These are phyloP conservation scores for Tetramorium bicarinatum DNA, from an alignment of 2,888 invertebrate genomes.

Conservation along the genomic window DNA sequence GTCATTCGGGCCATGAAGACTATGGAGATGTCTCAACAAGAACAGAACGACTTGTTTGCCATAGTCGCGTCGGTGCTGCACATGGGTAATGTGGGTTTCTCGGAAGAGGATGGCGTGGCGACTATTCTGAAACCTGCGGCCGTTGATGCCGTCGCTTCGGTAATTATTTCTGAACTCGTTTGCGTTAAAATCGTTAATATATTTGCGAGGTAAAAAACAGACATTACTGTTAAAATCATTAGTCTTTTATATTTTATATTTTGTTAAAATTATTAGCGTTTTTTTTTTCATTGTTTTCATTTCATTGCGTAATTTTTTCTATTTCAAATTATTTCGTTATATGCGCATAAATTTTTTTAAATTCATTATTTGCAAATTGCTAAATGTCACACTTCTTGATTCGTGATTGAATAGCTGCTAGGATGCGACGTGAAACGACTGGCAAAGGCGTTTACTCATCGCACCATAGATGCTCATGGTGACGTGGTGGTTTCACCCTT, in stretches of 20 bases:
- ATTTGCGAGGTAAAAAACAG: background rate
- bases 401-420: constrained; percentile 88
- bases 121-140: constrained; percentile 90
- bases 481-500: constrained; percentile 94
- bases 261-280: background rate
- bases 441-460: constrained; percentile 92
- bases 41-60: constrained; percentile 92
- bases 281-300: background rate
- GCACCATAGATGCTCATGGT: constrained; percentile 94
- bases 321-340: constrained; percentile 8
- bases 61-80: constrained; percentile 95
- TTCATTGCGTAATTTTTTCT: background rate
- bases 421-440: constrained; percentile 91
- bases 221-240: background rate
- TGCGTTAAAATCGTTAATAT: background rate
- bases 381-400: background rate
- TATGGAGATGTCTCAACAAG: constrained; percentile 91
- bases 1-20: constrained; percentile 92
- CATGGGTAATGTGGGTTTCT: constrained; percentile 94
- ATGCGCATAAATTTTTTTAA: background rate
- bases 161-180: constrained; percentile 83
- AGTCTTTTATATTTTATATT: background rate
- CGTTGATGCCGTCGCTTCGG: constrained; percentile 90
- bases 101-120: constrained; percentile 91
- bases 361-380: constrained; percentile 4